These are phyloP conservation scores for Pachyramphus minor DNA, from an alignment of 2,113 vertebrate genomes.

Conservation along the genomic window DNA sequence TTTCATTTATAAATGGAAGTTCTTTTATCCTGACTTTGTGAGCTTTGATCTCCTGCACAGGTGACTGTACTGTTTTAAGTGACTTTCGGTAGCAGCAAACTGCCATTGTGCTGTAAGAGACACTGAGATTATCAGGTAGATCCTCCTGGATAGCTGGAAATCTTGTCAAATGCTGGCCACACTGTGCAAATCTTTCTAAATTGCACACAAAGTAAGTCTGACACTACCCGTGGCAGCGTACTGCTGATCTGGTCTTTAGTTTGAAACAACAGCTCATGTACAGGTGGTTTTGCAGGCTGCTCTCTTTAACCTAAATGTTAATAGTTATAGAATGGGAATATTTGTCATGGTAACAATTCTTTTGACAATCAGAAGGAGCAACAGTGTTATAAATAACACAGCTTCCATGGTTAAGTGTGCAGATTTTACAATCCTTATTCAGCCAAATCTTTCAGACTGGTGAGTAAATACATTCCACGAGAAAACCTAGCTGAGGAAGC, in stretches of 20 bases:
- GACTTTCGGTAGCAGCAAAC: not conserved
- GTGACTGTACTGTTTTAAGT: not conserved
- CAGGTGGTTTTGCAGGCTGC: not conserved
- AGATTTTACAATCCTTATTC: not conserved
- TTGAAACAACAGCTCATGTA: not conserved
- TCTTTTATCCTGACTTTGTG: not conserved
- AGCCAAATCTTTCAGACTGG: not conserved
- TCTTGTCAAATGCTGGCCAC: not conserved
- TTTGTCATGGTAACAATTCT: not conserved
- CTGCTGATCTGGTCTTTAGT: not conserved
- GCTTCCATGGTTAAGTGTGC: not conserved
- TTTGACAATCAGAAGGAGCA: not conserved
- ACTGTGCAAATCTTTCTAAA: not conserved
- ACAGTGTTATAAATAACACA: not conserved
- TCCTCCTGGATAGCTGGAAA: not conserved
- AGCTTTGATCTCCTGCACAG: not conserved
- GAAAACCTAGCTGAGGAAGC: not conserved
- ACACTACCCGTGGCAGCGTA: not conserved
- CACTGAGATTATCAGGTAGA: not conserved
- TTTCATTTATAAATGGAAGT: not conserved
- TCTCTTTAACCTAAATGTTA: not conserved
- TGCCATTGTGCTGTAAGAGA: not conserved
- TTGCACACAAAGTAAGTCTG: rapidly evolving
- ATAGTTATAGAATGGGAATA: not conserved
- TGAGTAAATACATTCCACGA: not conserved